Percentiles rank a stretch among this genome's conserved stretches.
phyloP scores from a whole-genome alignment of 2,797 vertebrate genomes.

The Mormyrops attenuatus region DNA sequence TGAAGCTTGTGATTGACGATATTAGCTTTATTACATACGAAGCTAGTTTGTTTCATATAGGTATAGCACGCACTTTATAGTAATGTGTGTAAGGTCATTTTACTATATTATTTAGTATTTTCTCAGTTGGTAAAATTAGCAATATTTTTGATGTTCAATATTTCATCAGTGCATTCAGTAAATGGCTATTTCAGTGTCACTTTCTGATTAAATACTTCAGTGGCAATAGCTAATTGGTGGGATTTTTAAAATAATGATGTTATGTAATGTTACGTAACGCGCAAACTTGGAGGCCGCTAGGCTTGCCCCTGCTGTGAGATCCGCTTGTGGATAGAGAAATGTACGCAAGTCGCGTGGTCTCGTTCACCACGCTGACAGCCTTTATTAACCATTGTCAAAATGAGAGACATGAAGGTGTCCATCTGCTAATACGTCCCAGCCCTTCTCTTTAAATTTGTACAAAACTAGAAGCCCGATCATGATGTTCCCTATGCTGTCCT shows the following conservation, averaged over 20 bases:
- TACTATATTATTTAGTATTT: neutral
- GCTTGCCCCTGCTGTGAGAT: neutral
- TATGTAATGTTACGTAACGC: neutral
- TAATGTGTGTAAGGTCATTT: neutral
- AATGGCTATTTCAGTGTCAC: neutral
- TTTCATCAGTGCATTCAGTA: neutral
- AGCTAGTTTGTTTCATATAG: neutral
- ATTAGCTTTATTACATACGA: neutral
- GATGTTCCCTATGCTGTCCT: conserved; percentile 42
- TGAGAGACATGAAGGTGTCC: neutral
- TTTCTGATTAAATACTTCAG: neutral
- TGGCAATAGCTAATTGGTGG: neutral
- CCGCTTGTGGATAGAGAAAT: neutral
- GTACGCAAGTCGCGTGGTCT: neutral
- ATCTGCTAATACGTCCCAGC: neutral
- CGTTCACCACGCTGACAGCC: neutral
- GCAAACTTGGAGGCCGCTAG: neutral
- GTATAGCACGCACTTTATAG: neutral
- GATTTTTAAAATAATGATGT: neutral
- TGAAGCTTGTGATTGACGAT: neutral
- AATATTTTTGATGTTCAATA: neutral
- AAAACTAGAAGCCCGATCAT: conserved; percentile 53
- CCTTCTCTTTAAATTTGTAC: neutral
- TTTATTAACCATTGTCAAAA: neutral
- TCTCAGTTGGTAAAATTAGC: neutral